Evolutionary conservation across 2,888 invertebrate species (phyloP).

Genomic region (Campopleginae sp.): DNA sequence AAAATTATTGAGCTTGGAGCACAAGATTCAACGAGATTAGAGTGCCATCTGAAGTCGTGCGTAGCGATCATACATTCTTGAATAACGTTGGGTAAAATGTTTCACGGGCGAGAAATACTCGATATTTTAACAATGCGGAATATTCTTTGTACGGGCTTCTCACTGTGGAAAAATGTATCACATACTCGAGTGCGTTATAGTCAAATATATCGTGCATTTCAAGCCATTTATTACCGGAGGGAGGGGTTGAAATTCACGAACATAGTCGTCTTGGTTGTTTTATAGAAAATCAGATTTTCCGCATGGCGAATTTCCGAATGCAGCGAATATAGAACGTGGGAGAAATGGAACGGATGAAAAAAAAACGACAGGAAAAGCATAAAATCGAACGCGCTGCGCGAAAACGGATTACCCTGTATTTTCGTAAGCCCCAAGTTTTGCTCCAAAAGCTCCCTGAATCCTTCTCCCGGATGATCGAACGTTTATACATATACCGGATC

Average conservation of each 20-base stretch:
- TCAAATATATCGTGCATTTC: slow-evolving; percentile 34
- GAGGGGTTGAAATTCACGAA: background rate
- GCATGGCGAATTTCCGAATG: slow-evolving; percentile 43
- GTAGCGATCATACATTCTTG: background rate
- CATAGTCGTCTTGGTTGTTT: slow-evolving; percentile 36
- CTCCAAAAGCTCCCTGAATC: slow-evolving; percentile 28
- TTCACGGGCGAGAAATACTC: background rate
- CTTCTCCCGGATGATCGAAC: slow-evolving; percentile 46
- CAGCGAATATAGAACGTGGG: slow-evolving; percentile 24
- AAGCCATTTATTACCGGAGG: slow-evolving; percentile 34
- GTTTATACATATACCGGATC: slow-evolving; percentile 15
- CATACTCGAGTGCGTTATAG: slow-evolving; percentile 29
- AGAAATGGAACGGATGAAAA: slow-evolving; percentile 17
- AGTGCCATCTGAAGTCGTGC: too few species aligned
- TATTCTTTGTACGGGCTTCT: background rate
- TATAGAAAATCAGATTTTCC: slow-evolving; percentile 58
- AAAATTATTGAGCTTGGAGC: too few species aligned
- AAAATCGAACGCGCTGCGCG: slow-evolving; percentile 41
- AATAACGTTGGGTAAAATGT: background rate
- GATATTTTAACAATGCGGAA: background rate
- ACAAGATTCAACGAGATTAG: too few species aligned
- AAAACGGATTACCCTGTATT: slow-evolving; percentile 56
- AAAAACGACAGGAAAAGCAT: slow-evolving; percentile 34
- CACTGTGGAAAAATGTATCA: background rate
- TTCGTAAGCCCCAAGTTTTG: slow-evolving; percentile 46